phyloP scores from a whole-genome alignment of 2,888 invertebrate species.

The Polyommatus iphigenia region DNA sequence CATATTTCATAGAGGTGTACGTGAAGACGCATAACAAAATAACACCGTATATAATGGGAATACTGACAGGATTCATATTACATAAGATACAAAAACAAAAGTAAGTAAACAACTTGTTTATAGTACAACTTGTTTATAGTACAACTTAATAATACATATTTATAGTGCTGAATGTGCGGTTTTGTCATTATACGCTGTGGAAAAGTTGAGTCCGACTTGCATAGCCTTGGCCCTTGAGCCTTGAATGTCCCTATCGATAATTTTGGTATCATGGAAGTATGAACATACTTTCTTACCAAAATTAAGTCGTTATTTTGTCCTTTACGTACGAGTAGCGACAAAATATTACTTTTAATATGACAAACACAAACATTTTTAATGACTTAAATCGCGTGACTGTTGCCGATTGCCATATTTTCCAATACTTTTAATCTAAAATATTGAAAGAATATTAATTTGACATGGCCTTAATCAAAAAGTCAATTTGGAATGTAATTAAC shows the following conservation, averaged over 20 bases:
- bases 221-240: too few species aligned
- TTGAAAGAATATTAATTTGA: not conserved
- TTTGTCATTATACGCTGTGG: not conserved
- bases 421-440: constrained; percentile 2
- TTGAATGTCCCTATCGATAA: too few species aligned
- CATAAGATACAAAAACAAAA: constrained; percentile 82
- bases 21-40: constrained; percentile 89
- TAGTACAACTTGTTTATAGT: not conserved
- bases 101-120: constrained; percentile 60
- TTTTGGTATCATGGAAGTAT: too few species aligned
- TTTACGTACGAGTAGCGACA: too few species aligned
- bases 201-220: too few species aligned
- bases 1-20: constrained; percentile 83
- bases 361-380: not conserved
- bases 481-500: not conserved
- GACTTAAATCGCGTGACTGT: not conserved
- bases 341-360: too few species aligned
- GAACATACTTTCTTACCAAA: too few species aligned
- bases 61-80: constrained; percentile 83
- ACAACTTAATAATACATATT: not conserved
- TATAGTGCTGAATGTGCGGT: not conserved
- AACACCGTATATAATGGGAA: constrained; percentile 84
- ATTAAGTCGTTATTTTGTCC: not conserved
- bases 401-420: not conserved
- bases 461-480: not conserved